These are phyloP conservation scores for Myotis yumanensis DNA, from an alignment of 2,113 vertebrate genomes.

Conservation along the genomic window DNA sequence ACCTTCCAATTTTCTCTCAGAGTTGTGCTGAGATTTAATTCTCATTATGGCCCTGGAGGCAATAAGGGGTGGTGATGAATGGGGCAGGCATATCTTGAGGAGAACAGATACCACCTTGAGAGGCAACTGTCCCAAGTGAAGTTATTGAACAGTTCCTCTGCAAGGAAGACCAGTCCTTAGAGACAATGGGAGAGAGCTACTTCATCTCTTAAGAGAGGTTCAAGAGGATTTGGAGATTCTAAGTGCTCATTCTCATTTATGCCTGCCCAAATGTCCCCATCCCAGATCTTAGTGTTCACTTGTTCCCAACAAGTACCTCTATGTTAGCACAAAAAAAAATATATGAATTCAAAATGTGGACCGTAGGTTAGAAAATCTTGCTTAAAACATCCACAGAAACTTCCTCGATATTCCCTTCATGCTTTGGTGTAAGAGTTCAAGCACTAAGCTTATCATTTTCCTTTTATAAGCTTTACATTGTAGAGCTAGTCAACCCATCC, in stretches of 20 bases:
- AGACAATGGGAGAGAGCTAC: background rate
- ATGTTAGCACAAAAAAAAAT: background rate
- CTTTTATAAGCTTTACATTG: slow-evolving; percentile 1
- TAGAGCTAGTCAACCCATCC: background rate
- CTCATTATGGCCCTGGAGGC: background rate
- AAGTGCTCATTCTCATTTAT: background rate
- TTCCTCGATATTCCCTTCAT: background rate
- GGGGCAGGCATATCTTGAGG: background rate
- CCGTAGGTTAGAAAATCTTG: background rate
- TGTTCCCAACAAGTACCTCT: background rate
- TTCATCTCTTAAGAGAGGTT: background rate
- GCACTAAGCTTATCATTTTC: background rate
- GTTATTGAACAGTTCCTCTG: background rate
- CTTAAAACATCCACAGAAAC: slow-evolving; percentile 3
- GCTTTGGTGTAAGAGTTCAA: background rate
- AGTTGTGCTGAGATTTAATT: background rate
- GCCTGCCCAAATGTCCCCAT: background rate
- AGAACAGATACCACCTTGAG: background rate
- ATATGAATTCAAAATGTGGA: background rate
- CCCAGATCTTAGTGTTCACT: background rate
- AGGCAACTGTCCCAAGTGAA: background rate
- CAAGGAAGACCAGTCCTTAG: background rate
- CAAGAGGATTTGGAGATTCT: background rate
- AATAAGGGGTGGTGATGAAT: background rate
- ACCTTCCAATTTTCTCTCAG: background rate